Evolutionary conservation across 2,888 invertebrate genomes (phyloP).

Genomic region (Lasius fuliginosus): DNA sequence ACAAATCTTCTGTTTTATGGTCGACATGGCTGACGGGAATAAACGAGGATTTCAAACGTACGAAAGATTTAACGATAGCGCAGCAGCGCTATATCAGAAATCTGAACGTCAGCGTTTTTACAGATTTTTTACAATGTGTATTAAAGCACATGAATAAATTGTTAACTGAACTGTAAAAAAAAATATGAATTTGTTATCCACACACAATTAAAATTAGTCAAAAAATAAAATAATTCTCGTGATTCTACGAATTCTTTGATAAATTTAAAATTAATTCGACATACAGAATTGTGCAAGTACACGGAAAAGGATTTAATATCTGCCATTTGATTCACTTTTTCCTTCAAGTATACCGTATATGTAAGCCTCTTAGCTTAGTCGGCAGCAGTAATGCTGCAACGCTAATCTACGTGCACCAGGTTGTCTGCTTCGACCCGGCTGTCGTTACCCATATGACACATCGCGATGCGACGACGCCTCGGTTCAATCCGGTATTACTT

Average conservation of each 20-base stretch:
- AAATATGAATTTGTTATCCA: not conserved
- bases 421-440: conserved; percentile 63
- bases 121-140: conserved; percentile 5
- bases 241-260: not conserved
- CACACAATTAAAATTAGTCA: not conserved
- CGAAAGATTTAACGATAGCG: conserved; percentile 47
- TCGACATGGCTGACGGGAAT: conserved; percentile 47
- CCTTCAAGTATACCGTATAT: not conserved
- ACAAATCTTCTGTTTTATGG: conserved; percentile 59
- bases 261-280: not conserved
- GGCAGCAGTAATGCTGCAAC: conserved; percentile 42
- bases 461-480: conserved; percentile 45
- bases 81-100: conserved; percentile 19
- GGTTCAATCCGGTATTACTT: conserved; percentile 38
- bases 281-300: not conserved
- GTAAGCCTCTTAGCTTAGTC: conserved; percentile 33
- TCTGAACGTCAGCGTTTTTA: conserved; percentile 29
- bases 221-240: not conserved
- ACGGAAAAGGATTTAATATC: not conserved
- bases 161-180: not conserved
- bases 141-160: conserved; percentile 1
- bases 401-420: conserved; percentile 64
- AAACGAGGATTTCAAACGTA: conserved; percentile 54
- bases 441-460: conserved; percentile 61
- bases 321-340: not conserved